Evolutionary conservation across 2,113 vertebrate species (phyloP).

Genomic region (Cariama cristata): DNA sequence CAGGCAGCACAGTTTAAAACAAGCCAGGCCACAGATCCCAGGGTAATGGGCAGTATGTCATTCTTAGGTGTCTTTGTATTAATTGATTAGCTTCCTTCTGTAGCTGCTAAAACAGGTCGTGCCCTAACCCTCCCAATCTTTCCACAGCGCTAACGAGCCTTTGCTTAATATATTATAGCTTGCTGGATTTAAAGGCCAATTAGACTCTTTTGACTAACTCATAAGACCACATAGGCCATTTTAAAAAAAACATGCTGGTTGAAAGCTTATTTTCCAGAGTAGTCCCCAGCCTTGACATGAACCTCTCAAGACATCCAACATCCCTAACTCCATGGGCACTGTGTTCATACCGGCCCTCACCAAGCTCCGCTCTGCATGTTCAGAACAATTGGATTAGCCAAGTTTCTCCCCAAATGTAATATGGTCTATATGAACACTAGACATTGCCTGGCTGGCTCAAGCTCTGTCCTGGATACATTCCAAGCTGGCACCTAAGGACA

Average conservation of each 20-base stretch:
- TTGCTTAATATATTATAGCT: neutral
- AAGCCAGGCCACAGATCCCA: neutral
- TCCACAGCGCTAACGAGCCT: neutral
- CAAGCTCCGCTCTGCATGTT: neutral
- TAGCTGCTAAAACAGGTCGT: neutral
- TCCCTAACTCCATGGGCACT: neutral
- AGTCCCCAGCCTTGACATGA: neutral
- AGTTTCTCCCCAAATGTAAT: neutral
- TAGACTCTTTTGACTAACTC: neutral
- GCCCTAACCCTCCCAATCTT: neutral
- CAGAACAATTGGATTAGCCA: neutral
- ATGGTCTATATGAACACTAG: neutral
- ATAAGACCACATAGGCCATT: neutral
- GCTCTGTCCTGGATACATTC: neutral
- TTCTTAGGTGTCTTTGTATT: neutral
- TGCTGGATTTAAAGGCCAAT: neutral
- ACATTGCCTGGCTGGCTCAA: neutral
- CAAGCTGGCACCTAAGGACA: neutral
- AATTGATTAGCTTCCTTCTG: neutral
- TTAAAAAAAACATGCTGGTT: neutral
- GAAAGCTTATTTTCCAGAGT: neutral
- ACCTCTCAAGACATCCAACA: neutral
- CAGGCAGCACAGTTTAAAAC: neutral
- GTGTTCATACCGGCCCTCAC: neutral
- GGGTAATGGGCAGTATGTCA: neutral